phyloP scores from a whole-genome alignment of 2,797 vertebrate genomes.

The Spinus pinus region DNA sequence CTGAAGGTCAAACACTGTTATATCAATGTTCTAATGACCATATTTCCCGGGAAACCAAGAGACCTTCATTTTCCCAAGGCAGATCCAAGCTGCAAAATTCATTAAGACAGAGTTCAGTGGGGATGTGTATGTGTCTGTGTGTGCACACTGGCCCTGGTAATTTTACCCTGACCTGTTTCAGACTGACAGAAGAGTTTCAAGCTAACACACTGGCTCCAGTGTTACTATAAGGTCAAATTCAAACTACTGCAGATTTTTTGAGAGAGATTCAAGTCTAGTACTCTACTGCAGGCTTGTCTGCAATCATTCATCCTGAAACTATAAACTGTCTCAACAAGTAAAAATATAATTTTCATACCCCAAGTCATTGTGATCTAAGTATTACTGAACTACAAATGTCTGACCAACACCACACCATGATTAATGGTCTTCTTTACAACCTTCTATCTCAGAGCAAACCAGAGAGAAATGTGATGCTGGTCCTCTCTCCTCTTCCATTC shows the following conservation, averaged over 20 bases:
- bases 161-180: not conserved
- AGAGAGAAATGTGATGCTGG: not conserved
- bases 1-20: not conserved
- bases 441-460: not conserved
- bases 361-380: not conserved
- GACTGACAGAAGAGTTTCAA: not conserved
- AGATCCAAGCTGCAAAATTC: not conserved
- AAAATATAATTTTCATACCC: not conserved
- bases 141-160: rapidly evolving
- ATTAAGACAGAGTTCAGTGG: not conserved
- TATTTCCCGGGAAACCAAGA: not conserved
- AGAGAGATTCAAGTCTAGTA: not conserved
- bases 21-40: not conserved
- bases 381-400: not conserved
- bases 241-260: not conserved
- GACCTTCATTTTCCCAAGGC: not conserved
- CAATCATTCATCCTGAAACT: not conserved
- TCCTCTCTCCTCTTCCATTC: not conserved
- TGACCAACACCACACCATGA: not conserved
- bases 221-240: not conserved
- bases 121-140: no score
- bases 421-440: not conserved
- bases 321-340: not conserved
- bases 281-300: not conserved
- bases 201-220: not conserved